Percentiles rank a stretch among this genome's conserved stretches.
Evolutionary conservation across 1,140 invertebrate genomes (phyloP).

Genomic region (Drosophila nigromelanica): DNA sequence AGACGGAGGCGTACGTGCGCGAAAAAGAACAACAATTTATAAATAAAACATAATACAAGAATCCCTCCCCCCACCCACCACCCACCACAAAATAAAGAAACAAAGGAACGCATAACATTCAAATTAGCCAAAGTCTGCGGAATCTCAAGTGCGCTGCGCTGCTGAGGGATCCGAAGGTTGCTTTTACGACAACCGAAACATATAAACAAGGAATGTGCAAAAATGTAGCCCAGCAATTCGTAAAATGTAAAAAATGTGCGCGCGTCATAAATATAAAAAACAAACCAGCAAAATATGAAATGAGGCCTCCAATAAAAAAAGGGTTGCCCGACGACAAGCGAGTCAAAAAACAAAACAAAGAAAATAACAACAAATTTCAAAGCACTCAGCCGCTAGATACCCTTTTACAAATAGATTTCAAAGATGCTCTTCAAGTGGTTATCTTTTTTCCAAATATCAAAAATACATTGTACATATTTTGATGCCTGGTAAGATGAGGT

Average conservation of each 20-base stretch:
- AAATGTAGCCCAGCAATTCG: conserved; percentile 45
- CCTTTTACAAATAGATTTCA: no score
- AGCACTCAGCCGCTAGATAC: not conserved
- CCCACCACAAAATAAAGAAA: not conserved
- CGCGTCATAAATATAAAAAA: conserved; percentile 34
- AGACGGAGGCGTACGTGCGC: conserved; percentile 33
- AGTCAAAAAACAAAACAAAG: no score
- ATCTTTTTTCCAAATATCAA: no score
- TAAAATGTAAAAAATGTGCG: conserved; percentile 40
- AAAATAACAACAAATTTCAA: not conserved
- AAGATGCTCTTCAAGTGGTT: no score
- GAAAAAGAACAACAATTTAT: conserved; percentile 15
- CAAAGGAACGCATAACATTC: conserved; percentile 65
- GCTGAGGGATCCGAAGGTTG: not conserved
- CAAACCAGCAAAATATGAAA: conserved; percentile 33
- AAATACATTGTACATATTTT: no score
- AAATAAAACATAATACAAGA: not conserved
- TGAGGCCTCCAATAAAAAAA: conserved; percentile 26
- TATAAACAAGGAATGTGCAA: conserved; percentile 45
- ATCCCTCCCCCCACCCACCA: no score
- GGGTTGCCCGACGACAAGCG: conserved; percentile 5
- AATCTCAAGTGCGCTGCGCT: conserved; percentile 32
- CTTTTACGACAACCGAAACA: conserved; percentile 54
- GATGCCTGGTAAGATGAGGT: no score
- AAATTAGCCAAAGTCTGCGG: conserved; percentile 57